Conservation (phyloP, 1,140 invertebrate genomes). For the Halesus radiatus region DNA sequence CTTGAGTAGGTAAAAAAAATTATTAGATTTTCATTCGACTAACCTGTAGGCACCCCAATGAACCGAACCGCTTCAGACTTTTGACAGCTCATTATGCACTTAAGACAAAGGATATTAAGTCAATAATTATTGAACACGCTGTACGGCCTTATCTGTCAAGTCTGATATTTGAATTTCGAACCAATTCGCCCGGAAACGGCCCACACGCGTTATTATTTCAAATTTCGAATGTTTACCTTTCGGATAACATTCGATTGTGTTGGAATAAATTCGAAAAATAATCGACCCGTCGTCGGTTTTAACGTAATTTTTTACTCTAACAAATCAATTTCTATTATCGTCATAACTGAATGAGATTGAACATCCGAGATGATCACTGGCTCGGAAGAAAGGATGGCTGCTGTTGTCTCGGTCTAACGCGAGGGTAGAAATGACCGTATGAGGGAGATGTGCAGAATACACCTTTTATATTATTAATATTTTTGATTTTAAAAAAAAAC, state of each 20-base stretch:
- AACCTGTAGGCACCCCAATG: neutral
- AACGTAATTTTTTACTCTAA: conserved; percentile 23
- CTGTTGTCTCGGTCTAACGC: neutral
- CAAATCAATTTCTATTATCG: conserved; percentile 45
- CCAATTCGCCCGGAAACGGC: conserved; percentile 23
- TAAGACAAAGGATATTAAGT: conserved; percentile 22
- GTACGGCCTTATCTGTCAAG: conserved; percentile 6
- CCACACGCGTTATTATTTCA: conserved; percentile 5
- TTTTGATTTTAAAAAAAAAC: too few relatives aligned
- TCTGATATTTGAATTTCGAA: conserved; percentile 13
- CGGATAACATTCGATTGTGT: neutral
- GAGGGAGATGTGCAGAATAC: neutral
- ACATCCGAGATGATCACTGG: neutral
- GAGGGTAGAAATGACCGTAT: neutral
- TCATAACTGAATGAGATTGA: conserved; percentile 31
- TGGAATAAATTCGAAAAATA: too few relatives aligned
- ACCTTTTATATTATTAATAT: neutral
- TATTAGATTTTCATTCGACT: too few relatives aligned
- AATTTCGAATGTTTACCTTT: conserved; percentile 15
- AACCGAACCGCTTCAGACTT: conserved; percentile 3
- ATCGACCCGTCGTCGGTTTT: neutral
- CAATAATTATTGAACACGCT: conserved; percentile 32
- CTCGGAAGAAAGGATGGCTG: conserved; percentile 12
- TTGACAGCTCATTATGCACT: conserved; percentile 26
- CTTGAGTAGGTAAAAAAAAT: too few relatives aligned